Percentiles rank a stretch among this genome's conserved stretches.
Evolutionary conservation across 2,888 invertebrate genomes (phyloP).

Genomic region (Hanleya hanleyi): DNA sequence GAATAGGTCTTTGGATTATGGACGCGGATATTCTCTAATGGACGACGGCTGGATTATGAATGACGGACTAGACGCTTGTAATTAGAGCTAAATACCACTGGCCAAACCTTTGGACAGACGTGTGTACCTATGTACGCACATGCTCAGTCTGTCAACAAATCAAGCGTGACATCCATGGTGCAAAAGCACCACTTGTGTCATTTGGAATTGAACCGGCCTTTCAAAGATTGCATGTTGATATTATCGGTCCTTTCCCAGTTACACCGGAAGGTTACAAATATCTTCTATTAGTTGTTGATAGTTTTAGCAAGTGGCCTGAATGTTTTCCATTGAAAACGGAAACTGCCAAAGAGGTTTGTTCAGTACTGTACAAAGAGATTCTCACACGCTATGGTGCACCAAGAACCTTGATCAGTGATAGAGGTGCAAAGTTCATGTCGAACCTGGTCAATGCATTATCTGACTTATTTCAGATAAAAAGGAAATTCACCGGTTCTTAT

Average conservation of each 20-base stretch:
- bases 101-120: constrained; percentile 36
- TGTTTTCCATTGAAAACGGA: constrained; percentile 36
- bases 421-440: constrained; percentile 39
- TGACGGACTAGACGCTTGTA: too few species aligned
- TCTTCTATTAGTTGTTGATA: constrained; percentile 36
- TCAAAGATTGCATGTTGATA: constrained; percentile 37
- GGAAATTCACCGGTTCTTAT: constrained; percentile 24
- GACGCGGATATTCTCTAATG: too few species aligned
- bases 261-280: constrained; percentile 18
- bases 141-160: constrained; percentile 30
- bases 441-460: constrained; percentile 39
- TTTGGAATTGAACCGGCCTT: constrained; percentile 23
- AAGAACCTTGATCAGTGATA: constrained; percentile 29
- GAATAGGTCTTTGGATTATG: too few species aligned
- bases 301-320: constrained; percentile 39
- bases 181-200: constrained; percentile 21
- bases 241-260: constrained; percentile 20
- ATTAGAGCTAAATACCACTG: constrained; percentile 39
- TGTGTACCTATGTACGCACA: constrained; percentile 24
- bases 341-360: constrained; percentile 36
- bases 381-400: constrained; percentile 39
- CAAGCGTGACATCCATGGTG: constrained; percentile 23
- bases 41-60: too few species aligned
- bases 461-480: constrained; percentile 35
- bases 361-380: constrained; percentile 35